These are phyloP conservation scores for Drosophila mercatorum DNA, from an alignment of 2,888 invertebrate species.

Conservation along the genomic window DNA sequence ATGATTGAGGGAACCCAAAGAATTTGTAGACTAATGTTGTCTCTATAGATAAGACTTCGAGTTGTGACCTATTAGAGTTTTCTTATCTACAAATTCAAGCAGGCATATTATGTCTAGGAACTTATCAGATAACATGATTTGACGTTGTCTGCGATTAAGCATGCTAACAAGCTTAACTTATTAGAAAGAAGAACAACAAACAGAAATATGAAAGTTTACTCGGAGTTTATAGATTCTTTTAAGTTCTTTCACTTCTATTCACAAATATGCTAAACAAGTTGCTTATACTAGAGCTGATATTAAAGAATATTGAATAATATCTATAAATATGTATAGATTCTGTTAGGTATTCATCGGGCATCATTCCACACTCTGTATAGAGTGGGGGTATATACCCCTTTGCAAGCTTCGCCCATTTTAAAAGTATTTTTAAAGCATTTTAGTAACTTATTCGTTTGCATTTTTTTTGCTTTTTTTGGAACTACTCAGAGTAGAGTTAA, in stretches of 20 bases:
- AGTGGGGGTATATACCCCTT: background rate
- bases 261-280: background rate
- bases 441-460: constrained; percentile 29
- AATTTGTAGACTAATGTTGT: background rate
- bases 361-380: background rate
- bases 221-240: background rate
- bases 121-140: constrained; percentile 1
- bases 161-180: background rate
- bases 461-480: constrained; percentile 4
- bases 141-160: background rate
- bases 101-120: background rate
- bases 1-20: background rate
- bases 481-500: constrained; percentile 26
- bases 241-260: background rate
- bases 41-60: background rate
- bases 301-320: background rate
- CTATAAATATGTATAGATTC: background rate
- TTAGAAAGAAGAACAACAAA: background rate
- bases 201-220: background rate
- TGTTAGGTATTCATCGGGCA: background rate
- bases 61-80: background rate
- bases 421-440: constrained; percentile 22
- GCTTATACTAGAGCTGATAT: background rate
- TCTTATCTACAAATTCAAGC: background rate
- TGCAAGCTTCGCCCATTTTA: background rate